Percentiles rank a stretch among this genome's conserved stretches.
These are phyloP conservation scores for Lycophotia porphyrea DNA, from an alignment of 2,888 invertebrate species.

Conservation along the genomic window DNA sequence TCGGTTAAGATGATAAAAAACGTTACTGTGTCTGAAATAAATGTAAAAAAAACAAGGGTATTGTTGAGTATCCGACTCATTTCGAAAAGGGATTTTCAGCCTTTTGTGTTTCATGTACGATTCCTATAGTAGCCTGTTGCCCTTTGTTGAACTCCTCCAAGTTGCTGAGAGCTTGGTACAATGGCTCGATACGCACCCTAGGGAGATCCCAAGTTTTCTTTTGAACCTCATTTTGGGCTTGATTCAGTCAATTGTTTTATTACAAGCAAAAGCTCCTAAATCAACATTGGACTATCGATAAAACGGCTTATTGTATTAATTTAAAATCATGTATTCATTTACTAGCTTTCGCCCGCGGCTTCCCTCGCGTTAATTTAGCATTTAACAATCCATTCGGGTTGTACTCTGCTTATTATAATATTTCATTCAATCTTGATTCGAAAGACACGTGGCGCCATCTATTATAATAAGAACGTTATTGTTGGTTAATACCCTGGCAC, in stretches of 20 bases:
- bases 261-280: conserved; percentile 29
- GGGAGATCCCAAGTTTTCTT: conserved; percentile 50
- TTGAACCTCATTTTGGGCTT: conserved; percentile 31
- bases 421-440: too few species aligned
- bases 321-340: too few species aligned
- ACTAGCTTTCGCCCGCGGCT: too few species aligned
- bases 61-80: conserved; percentile 67
- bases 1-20: too few species aligned
- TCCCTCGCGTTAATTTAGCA: too few species aligned
- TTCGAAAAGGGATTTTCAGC: conserved; percentile 71
- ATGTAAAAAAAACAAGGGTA: conserved; percentile 8
- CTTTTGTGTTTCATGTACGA: conserved; percentile 66
- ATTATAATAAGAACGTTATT: too few species aligned
- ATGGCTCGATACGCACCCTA: conserved; percentile 55
- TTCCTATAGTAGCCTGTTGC: conserved; percentile 64
- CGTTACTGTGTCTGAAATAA: conserved; percentile 1
- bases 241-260: conserved; percentile 44
- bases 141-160: conserved; percentile 72
- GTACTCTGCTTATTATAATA: too few species aligned
- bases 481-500: too few species aligned
- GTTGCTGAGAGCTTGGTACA: conserved; percentile 69
- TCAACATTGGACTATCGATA: conserved; percentile 15
- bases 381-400: too few species aligned
- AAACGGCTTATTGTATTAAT: conserved; percentile 12
- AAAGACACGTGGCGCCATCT: too few species aligned